phyloP scores from a whole-genome alignment of 2,113 vertebrate genomes.

The Melanerpes formicivorus region DNA sequence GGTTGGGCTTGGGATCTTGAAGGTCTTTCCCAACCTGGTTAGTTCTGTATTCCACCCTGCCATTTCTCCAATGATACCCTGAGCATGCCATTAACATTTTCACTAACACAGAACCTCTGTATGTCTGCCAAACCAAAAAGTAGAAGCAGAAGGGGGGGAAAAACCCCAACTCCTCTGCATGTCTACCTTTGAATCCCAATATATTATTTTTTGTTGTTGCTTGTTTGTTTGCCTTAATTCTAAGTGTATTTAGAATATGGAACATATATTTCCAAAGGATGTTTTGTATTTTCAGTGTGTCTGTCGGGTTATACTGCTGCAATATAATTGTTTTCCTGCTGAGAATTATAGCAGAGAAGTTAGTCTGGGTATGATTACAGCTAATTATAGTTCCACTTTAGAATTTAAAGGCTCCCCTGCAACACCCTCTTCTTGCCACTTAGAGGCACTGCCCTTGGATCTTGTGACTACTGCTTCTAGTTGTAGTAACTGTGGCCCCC shows the following conservation, averaged over 20 bases:
- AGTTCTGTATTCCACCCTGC: neutral
- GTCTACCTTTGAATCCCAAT: conserved; percentile 59
- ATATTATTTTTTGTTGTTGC: neutral
- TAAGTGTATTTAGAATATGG: conserved; percentile 73
- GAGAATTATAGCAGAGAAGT: conserved; percentile 80
- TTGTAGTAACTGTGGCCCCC: neutral
- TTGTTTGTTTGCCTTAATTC: conserved; percentile 74
- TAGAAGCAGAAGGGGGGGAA: neutral
- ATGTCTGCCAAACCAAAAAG: neutral
- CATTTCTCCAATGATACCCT: accelerated
- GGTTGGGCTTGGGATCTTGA: too few species aligned
- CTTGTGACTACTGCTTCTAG: neutral
- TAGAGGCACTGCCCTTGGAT: conserved; percentile 37
- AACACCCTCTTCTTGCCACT: conserved; percentile 41
- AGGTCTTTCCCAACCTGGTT: too few species aligned
- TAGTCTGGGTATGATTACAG: conserved; percentile 79
- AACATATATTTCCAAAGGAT: conserved; percentile 75
- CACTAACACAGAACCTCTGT: neutral
- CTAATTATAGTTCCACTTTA: conserved; percentile 77
- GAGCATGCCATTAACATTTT: neutral
- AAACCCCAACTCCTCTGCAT: neutral
- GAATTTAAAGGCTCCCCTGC: conserved; percentile 75
- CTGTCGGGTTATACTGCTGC: conserved; percentile 75
- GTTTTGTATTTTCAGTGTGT: conserved; percentile 83
- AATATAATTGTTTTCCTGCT: conserved; percentile 83